These are phyloP conservation scores for Tenebrosternarchus preto DNA, from an alignment of 2,113 vertebrate genomes.

Conservation along the genomic window DNA sequence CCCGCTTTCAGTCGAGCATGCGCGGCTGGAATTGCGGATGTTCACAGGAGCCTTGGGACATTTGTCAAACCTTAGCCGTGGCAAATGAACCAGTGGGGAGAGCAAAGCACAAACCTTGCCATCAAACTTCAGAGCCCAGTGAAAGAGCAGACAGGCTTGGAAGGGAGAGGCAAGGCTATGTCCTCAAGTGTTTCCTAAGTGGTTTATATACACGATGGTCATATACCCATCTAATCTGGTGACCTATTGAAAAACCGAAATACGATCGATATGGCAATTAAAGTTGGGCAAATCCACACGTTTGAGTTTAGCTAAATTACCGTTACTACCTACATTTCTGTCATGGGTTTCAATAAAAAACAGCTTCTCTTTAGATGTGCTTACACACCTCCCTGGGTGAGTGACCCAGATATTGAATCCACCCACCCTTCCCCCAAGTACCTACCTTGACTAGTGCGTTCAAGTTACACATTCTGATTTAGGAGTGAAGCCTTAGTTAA, in stretches of 20 bases:
- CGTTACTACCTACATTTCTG: slow-evolving; percentile 51
- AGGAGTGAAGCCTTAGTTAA: slow-evolving; percentile 48
- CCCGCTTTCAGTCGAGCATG: slow-evolving; percentile 17
- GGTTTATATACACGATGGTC: slow-evolving; percentile 62
- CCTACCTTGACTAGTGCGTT: slow-evolving; percentile 57
- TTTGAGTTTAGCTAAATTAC: slow-evolving; percentile 60
- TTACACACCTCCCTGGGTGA: slow-evolving; percentile 47
- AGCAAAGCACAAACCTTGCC: slow-evolving; percentile 19
- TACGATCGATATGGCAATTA: slow-evolving; percentile 16
- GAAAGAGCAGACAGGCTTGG: slow-evolving; percentile 50
- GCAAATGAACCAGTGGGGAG: neutral
- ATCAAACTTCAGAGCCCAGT: slow-evolving; percentile 47
- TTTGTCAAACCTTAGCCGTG: slow-evolving; percentile 50
- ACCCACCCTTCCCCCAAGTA: slow-evolving; percentile 46
- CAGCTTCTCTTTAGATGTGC: slow-evolving; percentile 53
- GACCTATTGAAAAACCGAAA: slow-evolving; percentile 50
- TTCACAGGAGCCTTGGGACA: slow-evolving; percentile 50
- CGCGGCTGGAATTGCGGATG: slow-evolving; percentile 38
- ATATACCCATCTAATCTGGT: slow-evolving; percentile 60
- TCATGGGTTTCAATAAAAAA: slow-evolving; percentile 63
- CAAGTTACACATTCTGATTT: slow-evolving; percentile 50
- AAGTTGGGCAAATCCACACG: slow-evolving; percentile 62
- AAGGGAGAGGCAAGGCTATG: slow-evolving; percentile 20
- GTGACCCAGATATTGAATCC: slow-evolving; percentile 65
- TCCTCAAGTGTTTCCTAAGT: slow-evolving; percentile 46